Evolutionary conservation across 2,888 invertebrate species (phyloP).

Genomic region (Hydropsyche betteni): DNA sequence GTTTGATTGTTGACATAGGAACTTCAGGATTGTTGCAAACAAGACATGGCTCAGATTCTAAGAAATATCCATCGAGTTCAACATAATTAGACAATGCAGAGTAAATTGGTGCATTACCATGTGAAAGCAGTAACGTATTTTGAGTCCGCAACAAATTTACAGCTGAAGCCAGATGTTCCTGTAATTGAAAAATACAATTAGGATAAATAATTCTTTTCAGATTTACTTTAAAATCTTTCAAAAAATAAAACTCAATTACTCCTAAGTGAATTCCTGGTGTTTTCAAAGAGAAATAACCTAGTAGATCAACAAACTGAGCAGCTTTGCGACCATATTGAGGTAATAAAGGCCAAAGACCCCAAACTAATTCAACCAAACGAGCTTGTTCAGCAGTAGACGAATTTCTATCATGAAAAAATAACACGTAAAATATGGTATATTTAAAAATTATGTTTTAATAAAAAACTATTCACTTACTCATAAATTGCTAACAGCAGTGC

Average conservation of each 20-base stretch:
- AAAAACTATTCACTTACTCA: slow-evolving; percentile 65
- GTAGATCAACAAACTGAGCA: slow-evolving; percentile 94
- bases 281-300: slow-evolving; percentile 93
- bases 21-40: slow-evolving; percentile 98
- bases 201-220: slow-evolving; percentile 10
- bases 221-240: slow-evolving; percentile 30
- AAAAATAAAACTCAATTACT: slow-evolving; percentile 34
- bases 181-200: slow-evolving; percentile 50
- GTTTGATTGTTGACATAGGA: slow-evolving; percentile 87
- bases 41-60: slow-evolving; percentile 96
- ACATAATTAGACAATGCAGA: slow-evolving; percentile 92
- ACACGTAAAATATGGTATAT: not conserved
- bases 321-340: slow-evolving; percentile 93
- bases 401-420: slow-evolving; percentile 65
- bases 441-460: not conserved
- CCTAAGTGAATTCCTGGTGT: slow-evolving; percentile 62
- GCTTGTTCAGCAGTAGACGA: slow-evolving; percentile 82
- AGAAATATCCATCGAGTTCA: slow-evolving; percentile 93
- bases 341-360: slow-evolving; percentile 91
- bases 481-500: slow-evolving; percentile 84
- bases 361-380: slow-evolving; percentile 80
- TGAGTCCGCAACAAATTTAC: slow-evolving; percentile 87
- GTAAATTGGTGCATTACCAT: slow-evolving; percentile 94
- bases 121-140: slow-evolving; percentile 86
- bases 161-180: slow-evolving; percentile 87